Conservation (phyloP, 2,797 vertebrate species). For the Merluccius polli region DNA sequence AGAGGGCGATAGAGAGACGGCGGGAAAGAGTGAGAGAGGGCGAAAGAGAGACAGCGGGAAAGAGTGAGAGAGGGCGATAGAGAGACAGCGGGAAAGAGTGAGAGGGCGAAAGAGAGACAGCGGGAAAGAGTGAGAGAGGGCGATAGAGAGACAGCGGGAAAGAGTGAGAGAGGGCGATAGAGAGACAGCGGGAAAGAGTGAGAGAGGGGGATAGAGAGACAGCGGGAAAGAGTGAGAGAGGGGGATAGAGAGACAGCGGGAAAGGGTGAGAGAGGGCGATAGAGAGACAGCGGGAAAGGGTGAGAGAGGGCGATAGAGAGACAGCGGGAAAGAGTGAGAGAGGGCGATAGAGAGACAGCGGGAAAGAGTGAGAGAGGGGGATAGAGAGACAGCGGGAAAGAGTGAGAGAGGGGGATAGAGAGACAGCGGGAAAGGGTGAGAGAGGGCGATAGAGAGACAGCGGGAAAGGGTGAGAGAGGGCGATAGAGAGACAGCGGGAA, state of each 20-base stretch:
- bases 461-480: conserved; percentile 21
- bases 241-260: conserved; percentile 27
- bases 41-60: conserved; percentile 16
- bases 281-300: conserved; percentile 35
- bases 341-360: conserved; percentile 31
- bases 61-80: conserved; percentile 34
- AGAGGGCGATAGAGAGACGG: not conserved
- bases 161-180: conserved; percentile 34
- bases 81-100: conserved; percentile 41
- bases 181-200: conserved; percentile 41
- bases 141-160: conserved; percentile 23
- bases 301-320: conserved; percentile 25
- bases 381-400: conserved; percentile 28
- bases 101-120: conserved; percentile 11
- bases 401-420: conserved; percentile 38
- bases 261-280: conserved; percentile 32
- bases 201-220: conserved; percentile 12
- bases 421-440: not conserved
- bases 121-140: too few relatives aligned
- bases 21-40: not conserved
- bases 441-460: too few relatives aligned
- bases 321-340: too few relatives aligned
- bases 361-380: conserved; percentile 26
- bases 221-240: too few relatives aligned
- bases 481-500: conserved; percentile 25